Conservation (phyloP, 2,888 invertebrate genomes). For the Crocallis elinguaria region DNA sequence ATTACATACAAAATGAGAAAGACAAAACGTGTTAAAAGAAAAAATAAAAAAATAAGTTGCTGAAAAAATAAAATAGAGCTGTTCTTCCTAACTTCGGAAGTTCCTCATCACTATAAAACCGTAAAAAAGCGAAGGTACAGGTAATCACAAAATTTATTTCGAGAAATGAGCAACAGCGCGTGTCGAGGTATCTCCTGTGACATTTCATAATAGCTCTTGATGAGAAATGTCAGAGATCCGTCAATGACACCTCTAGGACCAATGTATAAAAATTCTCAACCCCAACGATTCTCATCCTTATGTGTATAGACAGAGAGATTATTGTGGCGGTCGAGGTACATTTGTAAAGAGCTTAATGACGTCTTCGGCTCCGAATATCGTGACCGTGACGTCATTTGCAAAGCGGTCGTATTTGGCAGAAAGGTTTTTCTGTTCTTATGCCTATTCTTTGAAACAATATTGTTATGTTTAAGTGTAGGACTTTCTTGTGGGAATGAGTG, state of each 20-base stretch:
- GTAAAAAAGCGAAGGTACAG: conserved; percentile 31
- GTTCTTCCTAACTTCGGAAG: neutral
- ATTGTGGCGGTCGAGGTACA: conserved; percentile 14
- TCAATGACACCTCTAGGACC: conserved; percentile 53
- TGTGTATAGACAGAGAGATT: neutral
- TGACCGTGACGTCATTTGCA: conserved; percentile 57
- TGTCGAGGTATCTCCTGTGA: conserved; percentile 35
- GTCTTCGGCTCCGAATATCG: conserved; percentile 46
- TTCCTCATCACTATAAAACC: conserved; percentile 30
- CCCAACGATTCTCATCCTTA: conserved; percentile 17
- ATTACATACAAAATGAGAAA: too few relatives aligned
- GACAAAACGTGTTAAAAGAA: too few relatives aligned
- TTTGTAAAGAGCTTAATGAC: conserved; percentile 46
- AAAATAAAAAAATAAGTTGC: neutral
- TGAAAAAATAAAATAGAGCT: neutral
- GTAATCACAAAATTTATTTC: conserved; percentile 36
- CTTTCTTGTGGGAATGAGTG: conserved; percentile 5
- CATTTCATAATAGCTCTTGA: conserved; percentile 52
- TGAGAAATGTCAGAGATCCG: conserved; percentile 58
- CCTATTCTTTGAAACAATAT: conserved; percentile 17
- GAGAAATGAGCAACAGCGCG: conserved; percentile 36
- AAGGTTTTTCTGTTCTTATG: conserved; percentile 27
- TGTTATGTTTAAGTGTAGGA: conserved; percentile 21
- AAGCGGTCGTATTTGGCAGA: conserved; percentile 38
- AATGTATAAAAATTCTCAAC: neutral